Conservation (phyloP, 1,140 invertebrate genomes). For the Rhopalosiphum maidis region DNA sequence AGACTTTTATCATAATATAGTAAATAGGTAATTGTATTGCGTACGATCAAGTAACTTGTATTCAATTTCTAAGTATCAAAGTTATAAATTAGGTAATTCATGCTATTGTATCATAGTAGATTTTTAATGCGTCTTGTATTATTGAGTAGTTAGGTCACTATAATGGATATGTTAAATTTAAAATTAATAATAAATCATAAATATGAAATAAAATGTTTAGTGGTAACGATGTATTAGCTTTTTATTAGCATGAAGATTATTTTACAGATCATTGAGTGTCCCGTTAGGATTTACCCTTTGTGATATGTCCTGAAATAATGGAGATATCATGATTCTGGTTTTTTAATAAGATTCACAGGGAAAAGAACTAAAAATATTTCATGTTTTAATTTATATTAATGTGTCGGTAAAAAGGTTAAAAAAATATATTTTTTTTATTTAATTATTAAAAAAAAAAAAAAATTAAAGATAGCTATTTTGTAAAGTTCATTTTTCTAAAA, state of each 20-base stretch:
- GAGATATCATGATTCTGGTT: too few relatives aligned
- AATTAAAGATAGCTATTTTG: too few relatives aligned
- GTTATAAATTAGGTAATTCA: background rate
- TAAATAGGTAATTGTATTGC: background rate
- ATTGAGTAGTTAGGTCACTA: background rate
- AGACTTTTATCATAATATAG: background rate
- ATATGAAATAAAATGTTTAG: background rate
- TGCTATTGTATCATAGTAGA: background rate
- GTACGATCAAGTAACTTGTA: background rate
- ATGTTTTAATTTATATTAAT: too few relatives aligned
- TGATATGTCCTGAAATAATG: too few relatives aligned
- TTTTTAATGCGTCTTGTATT: background rate
- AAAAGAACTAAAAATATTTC: too few relatives aligned
- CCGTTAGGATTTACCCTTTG: too few relatives aligned
- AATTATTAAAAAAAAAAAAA: too few relatives aligned
- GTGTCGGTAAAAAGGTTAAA: too few relatives aligned
- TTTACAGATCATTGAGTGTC: too few relatives aligned
- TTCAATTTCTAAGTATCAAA: background rate
- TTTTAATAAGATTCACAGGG: too few relatives aligned
- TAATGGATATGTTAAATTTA: background rate
- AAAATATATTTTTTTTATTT: too few relatives aligned
- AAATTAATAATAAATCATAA: background rate
- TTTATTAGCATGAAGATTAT: background rate
- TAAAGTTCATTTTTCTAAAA: too few relatives aligned
- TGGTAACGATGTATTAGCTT: background rate